phyloP scores from a whole-genome alignment of 2,888 invertebrate genomes.

The Trichopoda pennipes region DNA sequence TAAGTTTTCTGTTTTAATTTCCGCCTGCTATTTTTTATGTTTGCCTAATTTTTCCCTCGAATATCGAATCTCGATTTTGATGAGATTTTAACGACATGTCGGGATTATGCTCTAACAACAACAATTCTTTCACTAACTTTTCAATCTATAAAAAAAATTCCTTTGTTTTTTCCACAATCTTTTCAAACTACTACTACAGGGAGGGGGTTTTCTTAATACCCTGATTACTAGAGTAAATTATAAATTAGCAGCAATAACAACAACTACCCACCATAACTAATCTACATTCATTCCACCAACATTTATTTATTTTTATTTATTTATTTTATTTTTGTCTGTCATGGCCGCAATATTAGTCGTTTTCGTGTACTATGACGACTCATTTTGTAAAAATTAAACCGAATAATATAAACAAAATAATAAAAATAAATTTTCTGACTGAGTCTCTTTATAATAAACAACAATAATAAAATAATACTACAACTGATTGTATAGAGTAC shows the following conservation, averaged over 20 bases:
- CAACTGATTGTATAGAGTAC: not conserved
- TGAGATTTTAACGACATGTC: slow-evolving; percentile 73
- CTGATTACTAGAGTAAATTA: slow-evolving; percentile 63
- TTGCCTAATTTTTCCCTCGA: slow-evolving; percentile 80
- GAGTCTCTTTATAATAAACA: slow-evolving; percentile 9
- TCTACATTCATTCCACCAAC: too few relatives aligned
- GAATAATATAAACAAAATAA: too few relatives aligned
- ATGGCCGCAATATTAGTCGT: slow-evolving; percentile 48
- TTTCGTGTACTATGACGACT: not conserved
- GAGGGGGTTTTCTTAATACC: slow-evolving; percentile 62
- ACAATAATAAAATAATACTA: slow-evolving; percentile 3
- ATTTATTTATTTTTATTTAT: slow-evolving; percentile 8
- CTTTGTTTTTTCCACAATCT: slow-evolving; percentile 67
- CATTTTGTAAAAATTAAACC: slow-evolving; percentile 20
- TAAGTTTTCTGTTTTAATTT: slow-evolving; percentile 61
- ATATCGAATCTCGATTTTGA: slow-evolving; percentile 80
- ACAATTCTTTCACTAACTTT: too few relatives aligned
- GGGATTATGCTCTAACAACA: too few relatives aligned
- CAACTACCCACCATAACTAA: not conserved
- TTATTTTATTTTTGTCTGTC: slow-evolving; percentile 54
- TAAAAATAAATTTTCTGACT: slow-evolving; percentile 1
- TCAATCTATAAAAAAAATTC: not conserved
- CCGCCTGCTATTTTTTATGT: slow-evolving; percentile 72
- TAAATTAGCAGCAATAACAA: slow-evolving; percentile 27
- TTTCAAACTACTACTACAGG: slow-evolving; percentile 17